These are phyloP conservation scores for Hymenochirus boettgeri DNA, from an alignment of 2,113 vertebrate genomes.

Conservation along the genomic window DNA sequence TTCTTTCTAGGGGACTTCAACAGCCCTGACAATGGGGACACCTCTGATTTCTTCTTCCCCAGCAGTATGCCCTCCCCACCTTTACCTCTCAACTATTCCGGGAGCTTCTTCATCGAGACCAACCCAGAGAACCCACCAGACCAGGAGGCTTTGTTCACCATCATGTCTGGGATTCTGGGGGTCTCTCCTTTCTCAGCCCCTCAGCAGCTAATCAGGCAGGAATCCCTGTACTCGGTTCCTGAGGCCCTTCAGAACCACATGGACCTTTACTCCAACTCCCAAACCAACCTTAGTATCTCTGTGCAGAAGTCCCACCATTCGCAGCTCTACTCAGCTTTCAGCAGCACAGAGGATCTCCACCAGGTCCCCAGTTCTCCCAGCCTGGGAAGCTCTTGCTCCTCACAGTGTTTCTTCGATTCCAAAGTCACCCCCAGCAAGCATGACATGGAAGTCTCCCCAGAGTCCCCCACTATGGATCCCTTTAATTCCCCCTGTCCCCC, in stretches of 20 bases:
- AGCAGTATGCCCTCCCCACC: constrained; percentile 72
- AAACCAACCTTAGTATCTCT: constrained; percentile 61
- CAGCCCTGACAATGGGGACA: constrained; percentile 71
- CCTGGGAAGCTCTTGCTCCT: constrained; percentile 58
- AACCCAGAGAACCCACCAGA: constrained; percentile 85
- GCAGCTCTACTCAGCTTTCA: constrained; percentile 62
- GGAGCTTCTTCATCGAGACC: constrained; percentile 94
- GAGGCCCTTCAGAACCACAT: constrained; percentile 57
- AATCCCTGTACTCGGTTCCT: constrained; percentile 58
- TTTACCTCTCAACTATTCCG: constrained; percentile 87
- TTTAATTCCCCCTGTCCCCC: constrained; percentile 78
- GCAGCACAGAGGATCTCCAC: constrained; percentile 57
- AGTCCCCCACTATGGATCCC: constrained; percentile 73
- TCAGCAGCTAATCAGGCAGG: constrained; percentile 69
- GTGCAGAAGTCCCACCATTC: constrained; percentile 58
- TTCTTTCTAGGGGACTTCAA: constrained; percentile 78
- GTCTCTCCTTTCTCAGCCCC: constrained; percentile 80
- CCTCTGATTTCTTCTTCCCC: constrained; percentile 77
- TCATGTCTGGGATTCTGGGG: constrained; percentile 94
- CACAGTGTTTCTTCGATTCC: constrained; percentile 63
- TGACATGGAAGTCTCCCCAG: constrained; percentile 72
- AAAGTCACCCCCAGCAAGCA: constrained; percentile 72
- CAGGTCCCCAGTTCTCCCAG: constrained; percentile 61
- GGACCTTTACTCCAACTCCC: constrained; percentile 64
- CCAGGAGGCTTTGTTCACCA: constrained; percentile 90